These are phyloP conservation scores for Actinia tenebrosa DNA, from an alignment of 64 coral and sea anemone genomes.

Conservation along the genomic window DNA sequence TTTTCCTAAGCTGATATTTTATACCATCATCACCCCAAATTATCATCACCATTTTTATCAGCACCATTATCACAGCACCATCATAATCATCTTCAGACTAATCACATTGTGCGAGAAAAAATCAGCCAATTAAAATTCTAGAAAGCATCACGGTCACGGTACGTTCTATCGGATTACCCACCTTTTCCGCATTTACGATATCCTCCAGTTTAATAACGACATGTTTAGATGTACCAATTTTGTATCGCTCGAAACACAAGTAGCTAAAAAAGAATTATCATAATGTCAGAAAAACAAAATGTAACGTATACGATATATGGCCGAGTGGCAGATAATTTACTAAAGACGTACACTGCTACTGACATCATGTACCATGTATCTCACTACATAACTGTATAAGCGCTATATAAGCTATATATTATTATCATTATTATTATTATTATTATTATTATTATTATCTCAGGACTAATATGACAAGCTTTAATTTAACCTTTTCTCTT, in stretches of 20 bases:
- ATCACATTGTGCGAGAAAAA: no score
- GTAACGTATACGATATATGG: not conserved
- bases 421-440: no score
- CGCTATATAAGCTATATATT: no score
- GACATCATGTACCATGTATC: no score
- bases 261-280: constrained; percentile 1
- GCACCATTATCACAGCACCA: not conserved
- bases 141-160: not conserved
- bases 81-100: not conserved
- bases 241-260: constrained; percentile 49
- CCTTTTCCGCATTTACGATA: constrained; percentile 17
- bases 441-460: no score
- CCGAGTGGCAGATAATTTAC: not conserved
- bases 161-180: not conserved
- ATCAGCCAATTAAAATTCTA: no score
- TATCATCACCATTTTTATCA: not conserved
- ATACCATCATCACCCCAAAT: not conserved
- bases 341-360: no score
- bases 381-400: no score
- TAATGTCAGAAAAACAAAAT: not conserved
- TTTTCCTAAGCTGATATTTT: no score
- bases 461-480: no score
- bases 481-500: not conserved
- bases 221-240: constrained; percentile 10
- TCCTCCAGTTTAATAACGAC: constrained; percentile 29